These are phyloP conservation scores for Drosophila niveifrons DNA, from an alignment of 2,888 invertebrate genomes.

Conservation along the genomic window DNA sequence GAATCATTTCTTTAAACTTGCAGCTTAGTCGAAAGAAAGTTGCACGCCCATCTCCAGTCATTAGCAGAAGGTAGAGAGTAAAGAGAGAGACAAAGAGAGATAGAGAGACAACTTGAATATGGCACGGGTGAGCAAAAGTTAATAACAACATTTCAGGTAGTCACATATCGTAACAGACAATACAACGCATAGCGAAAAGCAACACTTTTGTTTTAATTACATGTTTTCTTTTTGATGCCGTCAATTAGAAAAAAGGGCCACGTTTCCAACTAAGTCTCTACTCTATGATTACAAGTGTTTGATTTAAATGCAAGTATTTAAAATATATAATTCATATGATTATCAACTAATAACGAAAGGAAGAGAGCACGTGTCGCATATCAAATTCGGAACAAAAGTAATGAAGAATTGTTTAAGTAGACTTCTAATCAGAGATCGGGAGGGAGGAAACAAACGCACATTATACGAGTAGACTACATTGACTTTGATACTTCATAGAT, in stretches of 20 bases:
- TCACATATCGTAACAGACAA: conserved; percentile 20
- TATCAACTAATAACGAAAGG: conserved; percentile 16
- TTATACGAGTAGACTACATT: conserved; percentile 11
- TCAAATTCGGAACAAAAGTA: conserved; percentile 3
- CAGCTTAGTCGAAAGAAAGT: not conserved
- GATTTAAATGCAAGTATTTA: conserved; percentile 3
- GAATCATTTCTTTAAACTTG: not conserved
- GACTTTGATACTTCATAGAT: conserved; percentile 16
- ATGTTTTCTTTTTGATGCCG: conserved; percentile 60
- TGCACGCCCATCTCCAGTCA: not conserved
- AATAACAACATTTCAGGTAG: conserved; percentile 53
- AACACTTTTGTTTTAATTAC: conserved; percentile 60
- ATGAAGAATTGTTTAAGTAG: not conserved
- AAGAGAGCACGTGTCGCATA: conserved; percentile 9
- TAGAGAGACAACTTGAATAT: not conserved
- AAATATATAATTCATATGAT: conserved; percentile 14
- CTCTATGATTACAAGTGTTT: conserved; percentile 5
- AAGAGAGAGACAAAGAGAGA: not conserved
- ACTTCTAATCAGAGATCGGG: conserved; percentile 2
- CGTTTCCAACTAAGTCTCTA: conserved; percentile 1
- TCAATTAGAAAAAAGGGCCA: not conserved
- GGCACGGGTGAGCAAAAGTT: conserved; percentile 41
- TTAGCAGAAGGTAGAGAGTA: not conserved
- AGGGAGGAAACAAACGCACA: not conserved
- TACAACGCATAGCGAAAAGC: conserved; percentile 39